These are phyloP conservation scores for Odontophorus gujanensis DNA, from an alignment of 2,113 vertebrate genomes.

Conservation along the genomic window DNA sequence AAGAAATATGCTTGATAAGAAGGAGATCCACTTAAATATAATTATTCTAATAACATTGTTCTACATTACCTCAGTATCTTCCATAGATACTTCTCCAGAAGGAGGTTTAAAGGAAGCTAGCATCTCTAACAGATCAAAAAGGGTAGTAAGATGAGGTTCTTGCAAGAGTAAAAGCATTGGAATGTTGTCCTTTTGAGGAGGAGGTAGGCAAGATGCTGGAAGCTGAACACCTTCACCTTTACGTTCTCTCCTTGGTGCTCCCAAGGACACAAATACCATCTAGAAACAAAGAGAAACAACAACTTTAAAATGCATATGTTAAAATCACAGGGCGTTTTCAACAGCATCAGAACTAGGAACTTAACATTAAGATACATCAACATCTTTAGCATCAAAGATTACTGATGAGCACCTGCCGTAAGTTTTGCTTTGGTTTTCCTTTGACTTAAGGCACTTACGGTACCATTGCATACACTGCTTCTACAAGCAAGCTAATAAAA, in stretches of 20 bases:
- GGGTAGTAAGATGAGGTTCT: constrained; percentile 96
- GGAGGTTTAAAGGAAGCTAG: constrained; percentile 97
- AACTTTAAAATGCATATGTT: not conserved
- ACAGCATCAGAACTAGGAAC: not conserved
- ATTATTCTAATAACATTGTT: not conserved
- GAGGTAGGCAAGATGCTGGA: constrained; percentile 96
- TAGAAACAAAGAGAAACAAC: constrained; percentile 42
- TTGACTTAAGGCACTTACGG: not conserved
- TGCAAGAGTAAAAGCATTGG: constrained; percentile 97
- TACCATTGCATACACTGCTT: not conserved
- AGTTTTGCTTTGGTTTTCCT: not conserved
- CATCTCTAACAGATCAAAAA: constrained; percentile 98
- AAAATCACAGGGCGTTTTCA: not conserved
- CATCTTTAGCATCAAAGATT: not conserved
- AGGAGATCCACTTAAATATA: not conserved
- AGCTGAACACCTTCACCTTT: constrained; percentile 97
- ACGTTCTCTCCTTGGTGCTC: constrained; percentile 93
- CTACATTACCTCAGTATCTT: constrained; percentile 87
- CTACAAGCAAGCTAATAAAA: not conserved
- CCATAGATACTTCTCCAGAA: constrained; percentile 82
- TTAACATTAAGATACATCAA: not conserved
- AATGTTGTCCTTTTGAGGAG: constrained; percentile 98
- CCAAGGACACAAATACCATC: constrained; percentile 99
- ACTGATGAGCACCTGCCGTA: not conserved
- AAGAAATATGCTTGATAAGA: not conserved